Base-by-base conservation (phyloP, 1,140 invertebrate genomes). In the Choristoneura fumiferana region DNA sequence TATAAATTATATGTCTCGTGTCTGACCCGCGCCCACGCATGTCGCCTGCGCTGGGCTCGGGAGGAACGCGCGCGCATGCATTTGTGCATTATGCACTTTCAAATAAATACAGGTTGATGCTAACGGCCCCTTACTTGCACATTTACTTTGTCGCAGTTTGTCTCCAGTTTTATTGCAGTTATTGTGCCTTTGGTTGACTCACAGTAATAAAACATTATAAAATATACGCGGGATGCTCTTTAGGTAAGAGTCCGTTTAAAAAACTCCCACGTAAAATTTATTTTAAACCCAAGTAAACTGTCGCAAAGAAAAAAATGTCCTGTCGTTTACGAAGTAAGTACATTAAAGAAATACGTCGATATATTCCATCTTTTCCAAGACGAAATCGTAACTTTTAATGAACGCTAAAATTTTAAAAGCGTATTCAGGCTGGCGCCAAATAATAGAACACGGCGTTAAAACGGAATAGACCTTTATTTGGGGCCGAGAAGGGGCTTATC, bases 401-500 rank as follows among this genome's bases (percentile, higher is more conserved):
- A 70, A 70, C 61, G 69, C 67, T 63, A 67, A 67, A 59, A 69
- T 70, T 76, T 72, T 74, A 67, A 63, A 63, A 69, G 68, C 65
- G 60, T 71, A 69, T 67, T 62, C 62, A 62, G 60, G 58, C 22
- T n/a, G 38, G 37, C 59, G 60, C 67, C 68, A 75, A 68, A 70
- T 66, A 49, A 49, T 49, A 49, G 18, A 17, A 49, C 17, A 33
- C 18, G 18, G 43, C 43, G 22, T 13, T 4, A 29, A 49, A 49
- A 29, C 43, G 43, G 43, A 18, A 49, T 71, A 66, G 56, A 66
- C 69, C 64, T 72, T 70, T 69, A 76, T 71, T 74, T 64, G 63
- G 49, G 58, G 62, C 65, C 63, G 65, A 29, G 67, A 70, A 67
- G 67, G 71, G 74, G 71, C 71, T 76, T 78, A 76, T 78, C 73